These are phyloP conservation scores for Argya squamiceps DNA, from an alignment of 2,797 vertebrate species.

Conservation along the genomic window DNA sequence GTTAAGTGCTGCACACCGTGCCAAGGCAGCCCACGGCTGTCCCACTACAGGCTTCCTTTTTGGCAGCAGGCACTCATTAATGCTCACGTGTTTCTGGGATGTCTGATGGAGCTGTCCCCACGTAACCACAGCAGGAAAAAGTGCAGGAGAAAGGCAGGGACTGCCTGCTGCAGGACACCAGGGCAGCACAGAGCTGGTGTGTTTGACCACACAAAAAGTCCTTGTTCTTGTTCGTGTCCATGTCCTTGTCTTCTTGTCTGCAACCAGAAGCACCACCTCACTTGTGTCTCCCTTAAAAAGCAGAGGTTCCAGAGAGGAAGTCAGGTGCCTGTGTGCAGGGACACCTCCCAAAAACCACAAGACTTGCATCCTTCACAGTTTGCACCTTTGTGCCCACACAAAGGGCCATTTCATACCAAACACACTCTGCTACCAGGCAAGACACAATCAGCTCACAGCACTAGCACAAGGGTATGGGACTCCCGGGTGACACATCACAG, in stretches of 20 bases:
- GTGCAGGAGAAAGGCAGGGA: background rate
- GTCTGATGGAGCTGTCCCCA: background rate
- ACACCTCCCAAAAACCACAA: background rate
- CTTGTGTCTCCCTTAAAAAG: background rate
- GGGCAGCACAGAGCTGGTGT: background rate
- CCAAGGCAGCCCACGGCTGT: background rate
- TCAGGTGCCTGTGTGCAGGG: background rate
- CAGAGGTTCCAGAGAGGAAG: rapidly evolving
- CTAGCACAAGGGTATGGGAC: rapidly evolving
- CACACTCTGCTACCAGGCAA: background rate
- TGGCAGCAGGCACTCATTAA: background rate
- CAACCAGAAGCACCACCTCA: background rate
- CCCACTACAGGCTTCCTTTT: slow-evolving; percentile 6
- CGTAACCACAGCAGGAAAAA: background rate
- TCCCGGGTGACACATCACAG: background rate
- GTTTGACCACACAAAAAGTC: rapidly evolving
- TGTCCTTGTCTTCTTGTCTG: background rate
- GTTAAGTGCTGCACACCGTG: background rate
- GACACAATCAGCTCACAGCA: background rate
- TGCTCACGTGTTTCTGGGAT: background rate
- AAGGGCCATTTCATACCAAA: background rate
- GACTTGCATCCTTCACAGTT: background rate
- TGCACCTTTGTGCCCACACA: rapidly evolving
- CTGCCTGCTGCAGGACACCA: background rate
- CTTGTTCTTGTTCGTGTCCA: rapidly evolving